Base-by-base conservation (phyloP, 2,888 invertebrate species). In the Drosophila borborema region DNA sequence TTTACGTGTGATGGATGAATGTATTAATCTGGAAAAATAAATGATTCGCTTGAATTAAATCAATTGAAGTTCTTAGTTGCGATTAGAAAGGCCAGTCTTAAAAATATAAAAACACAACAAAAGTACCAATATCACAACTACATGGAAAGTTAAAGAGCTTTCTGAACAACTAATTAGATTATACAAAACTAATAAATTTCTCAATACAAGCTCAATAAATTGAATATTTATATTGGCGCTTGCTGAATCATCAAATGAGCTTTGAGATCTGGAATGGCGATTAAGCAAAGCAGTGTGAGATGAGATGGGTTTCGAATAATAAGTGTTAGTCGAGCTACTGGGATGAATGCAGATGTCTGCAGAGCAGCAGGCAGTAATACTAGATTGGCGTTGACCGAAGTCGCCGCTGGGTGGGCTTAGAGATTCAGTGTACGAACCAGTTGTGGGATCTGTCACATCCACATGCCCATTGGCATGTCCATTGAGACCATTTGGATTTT, bases 171-270 rank as follows among this genome's bases (percentile, higher is more conserved):
- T 7, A 18, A 31, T 49, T 10, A 28, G 9, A 54, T 40, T 1
- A 5, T 23, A n/a, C 1, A 23, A 16, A 41, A 2, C 16, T n/a
- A 40, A 36, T 4, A 4, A 18, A 46, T 46, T 23, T 23, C 23
- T 46, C 16, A 16, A 31, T 14, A n/a, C 41, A 31, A 41, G 28
- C 2, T 86, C 86, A 92, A 77, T 86, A 92, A 56, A 92, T 85
- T 31, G 92, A 92, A 84, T 92, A 92, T 68, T 81, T 89, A 78
- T 92, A 92, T 62, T 89, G 91, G 58, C 92, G 92, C 80, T 87
- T 87, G 56, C 85, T 82, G 59, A 72, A 56, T 75, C 71, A 34
- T 63, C 58, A 45, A 64, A 34, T 18, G 68, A 41, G 28, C 48
- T 60, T 43, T 53, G 71, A 82, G 81, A 84, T 77, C 64, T 82